Evolutionary conservation across 1,140 invertebrate genomes (phyloP).

Genomic region (Diachasma alloeum): DNA sequence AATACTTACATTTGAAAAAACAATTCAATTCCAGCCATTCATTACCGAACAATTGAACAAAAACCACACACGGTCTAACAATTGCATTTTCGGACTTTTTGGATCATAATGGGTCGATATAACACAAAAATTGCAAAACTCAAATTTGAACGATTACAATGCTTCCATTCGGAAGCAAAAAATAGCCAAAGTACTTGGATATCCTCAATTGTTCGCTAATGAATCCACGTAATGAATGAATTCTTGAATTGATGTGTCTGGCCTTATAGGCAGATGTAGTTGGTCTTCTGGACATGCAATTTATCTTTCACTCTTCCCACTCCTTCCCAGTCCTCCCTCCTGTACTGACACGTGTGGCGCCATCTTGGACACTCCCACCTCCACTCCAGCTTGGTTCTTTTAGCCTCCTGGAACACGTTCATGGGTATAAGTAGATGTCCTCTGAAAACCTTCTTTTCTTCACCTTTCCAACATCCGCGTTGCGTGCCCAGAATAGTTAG

Average conservation of each 20-base stretch:
- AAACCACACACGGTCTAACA: no score
- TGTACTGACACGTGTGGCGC: conserved; percentile 41
- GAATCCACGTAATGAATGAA: no score
- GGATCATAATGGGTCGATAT: no score
- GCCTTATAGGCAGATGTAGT: not conserved
- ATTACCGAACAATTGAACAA: no score
- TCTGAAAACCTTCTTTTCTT: conserved; percentile 30
- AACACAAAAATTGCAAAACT: no score
- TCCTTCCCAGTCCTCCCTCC: not conserved
- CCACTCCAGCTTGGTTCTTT: conserved; percentile 31
- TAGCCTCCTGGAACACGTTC: conserved; percentile 22
- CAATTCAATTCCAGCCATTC: no score
- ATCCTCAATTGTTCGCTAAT: no score
- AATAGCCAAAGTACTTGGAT: no score
- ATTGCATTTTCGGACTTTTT: no score
- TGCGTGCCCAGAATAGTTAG: conserved; percentile 52
- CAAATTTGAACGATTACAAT: no score
- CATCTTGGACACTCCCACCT: conserved; percentile 59
- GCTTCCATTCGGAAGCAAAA: no score
- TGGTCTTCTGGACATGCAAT: conserved; percentile 61
- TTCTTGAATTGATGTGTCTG: not conserved
- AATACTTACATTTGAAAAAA: no score
- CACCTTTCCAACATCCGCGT: conserved; percentile 13
- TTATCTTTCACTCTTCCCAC: conserved; percentile 57
- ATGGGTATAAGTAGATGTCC: conserved; percentile 16